Evolutionary conservation across 2,797 vertebrate genomes (phyloP).

Genomic region (Mormyrus proboscirostris): DNA sequence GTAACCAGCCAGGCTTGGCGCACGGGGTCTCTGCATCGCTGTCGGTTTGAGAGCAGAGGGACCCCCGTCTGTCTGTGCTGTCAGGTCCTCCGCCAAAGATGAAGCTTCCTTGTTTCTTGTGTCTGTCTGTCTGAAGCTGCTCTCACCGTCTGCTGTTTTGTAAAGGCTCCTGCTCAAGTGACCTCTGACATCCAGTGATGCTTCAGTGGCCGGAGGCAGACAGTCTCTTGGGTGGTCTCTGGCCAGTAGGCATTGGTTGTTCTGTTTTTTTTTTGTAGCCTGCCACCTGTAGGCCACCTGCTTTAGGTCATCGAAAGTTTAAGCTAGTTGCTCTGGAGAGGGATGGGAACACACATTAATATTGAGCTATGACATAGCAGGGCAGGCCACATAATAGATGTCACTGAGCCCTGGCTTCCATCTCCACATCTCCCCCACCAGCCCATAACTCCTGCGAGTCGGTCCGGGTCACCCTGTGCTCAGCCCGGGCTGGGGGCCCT

Average conservation of each 20-base stretch:
- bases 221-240: neutral
- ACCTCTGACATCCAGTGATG: neutral
- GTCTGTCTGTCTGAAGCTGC: neutral
- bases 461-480: slow-evolving; percentile 79
- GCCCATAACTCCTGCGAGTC: slow-evolving; percentile 89
- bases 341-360: neutral
- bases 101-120: neutral
- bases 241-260: neutral
- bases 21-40: neutral
- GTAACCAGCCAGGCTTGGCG: neutral
- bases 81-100: neutral
- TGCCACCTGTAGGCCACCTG: neutral
- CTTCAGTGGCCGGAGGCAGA: neutral
- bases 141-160: neutral
- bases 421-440: slow-evolving; percentile 37
- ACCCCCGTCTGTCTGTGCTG: neutral
- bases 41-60: neutral
- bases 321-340: neutral
- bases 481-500: slow-evolving; percentile 54
- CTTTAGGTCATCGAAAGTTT: neutral
- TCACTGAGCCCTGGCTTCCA: neutral
- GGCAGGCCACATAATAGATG: too few relatives aligned
- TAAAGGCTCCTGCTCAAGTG: neutral
- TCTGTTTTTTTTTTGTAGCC: neutral
- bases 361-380: neutral